These are phyloP conservation scores for Cossypha polioptera DNA, from an alignment of 2,797 vertebrate genomes.

Conservation along the genomic window DNA sequence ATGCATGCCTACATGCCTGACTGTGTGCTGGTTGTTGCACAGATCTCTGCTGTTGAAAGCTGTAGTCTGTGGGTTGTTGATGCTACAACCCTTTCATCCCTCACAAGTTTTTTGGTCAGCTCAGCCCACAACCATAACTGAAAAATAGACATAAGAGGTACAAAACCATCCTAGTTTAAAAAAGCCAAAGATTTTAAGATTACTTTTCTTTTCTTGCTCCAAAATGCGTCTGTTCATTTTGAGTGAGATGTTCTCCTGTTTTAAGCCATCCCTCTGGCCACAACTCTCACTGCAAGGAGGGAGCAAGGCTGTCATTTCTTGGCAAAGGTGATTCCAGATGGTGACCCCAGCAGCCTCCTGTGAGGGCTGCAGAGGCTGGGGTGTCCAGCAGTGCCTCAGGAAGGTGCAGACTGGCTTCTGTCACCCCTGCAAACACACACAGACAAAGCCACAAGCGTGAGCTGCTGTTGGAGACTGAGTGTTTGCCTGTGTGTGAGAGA, in stretches of 20 bases:
- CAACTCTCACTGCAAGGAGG: background rate
- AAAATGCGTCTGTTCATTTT: background rate
- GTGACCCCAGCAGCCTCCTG: background rate
- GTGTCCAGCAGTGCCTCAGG: background rate
- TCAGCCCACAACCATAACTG: background rate
- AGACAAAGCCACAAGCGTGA: rapidly evolving
- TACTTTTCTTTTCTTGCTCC: background rate
- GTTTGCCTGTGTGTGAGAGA: rapidly evolving
- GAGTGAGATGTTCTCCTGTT: background rate
- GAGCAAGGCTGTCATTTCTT: background rate
- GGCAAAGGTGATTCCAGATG: background rate
- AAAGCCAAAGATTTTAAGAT: background rate
- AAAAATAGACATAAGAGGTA: background rate
- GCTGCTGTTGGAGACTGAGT: background rate
- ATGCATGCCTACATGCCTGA: rapidly evolving
- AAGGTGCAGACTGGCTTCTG: background rate
- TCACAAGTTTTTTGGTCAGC: background rate
- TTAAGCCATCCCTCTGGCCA: background rate
- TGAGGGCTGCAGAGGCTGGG: background rate
- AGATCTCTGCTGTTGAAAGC: background rate
- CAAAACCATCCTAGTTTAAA: background rate
- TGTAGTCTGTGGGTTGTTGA: background rate
- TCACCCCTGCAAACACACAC: background rate
- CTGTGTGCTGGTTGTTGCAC: background rate
- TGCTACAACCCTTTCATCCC: background rate